Evolutionary conservation across 2,113 vertebrate species (phyloP).

Genomic region (Pelodiscus sinensis): DNA sequence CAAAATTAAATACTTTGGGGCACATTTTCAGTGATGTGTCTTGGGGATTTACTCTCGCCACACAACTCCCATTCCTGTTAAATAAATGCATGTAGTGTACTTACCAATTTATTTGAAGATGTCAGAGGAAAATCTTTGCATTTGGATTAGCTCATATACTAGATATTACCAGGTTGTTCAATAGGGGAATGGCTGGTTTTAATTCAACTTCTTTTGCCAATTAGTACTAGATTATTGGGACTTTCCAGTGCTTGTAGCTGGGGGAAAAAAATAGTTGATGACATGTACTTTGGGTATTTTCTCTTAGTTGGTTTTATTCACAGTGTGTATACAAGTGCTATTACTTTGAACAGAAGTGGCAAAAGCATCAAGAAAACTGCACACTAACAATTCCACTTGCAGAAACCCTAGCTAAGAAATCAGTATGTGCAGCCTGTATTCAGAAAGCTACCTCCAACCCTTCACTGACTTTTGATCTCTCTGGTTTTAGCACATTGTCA

Average conservation of each 20-base stretch:
- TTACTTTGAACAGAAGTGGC: not conserved
- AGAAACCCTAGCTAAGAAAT: not conserved
- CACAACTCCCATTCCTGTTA: not conserved
- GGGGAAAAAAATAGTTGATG: not conserved
- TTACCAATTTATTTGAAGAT: not conserved
- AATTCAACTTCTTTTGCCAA: not conserved
- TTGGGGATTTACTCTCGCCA: not conserved
- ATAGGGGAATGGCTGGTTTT: not conserved
- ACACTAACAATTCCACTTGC: not conserved
- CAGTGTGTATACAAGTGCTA: not conserved
- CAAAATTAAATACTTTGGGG: not conserved
- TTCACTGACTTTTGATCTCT: not conserved
- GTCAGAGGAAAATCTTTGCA: not conserved
- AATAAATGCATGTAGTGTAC: slow-evolving; percentile 14
- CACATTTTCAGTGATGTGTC: not conserved
- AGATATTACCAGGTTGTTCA: not conserved
- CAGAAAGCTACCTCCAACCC: not conserved
- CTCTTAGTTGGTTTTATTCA: not conserved
- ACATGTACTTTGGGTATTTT: not conserved
- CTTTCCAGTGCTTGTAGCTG: rapidly evolving
- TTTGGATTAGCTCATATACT: not conserved
- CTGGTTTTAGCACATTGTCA: not conserved
- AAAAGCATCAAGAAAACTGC: not conserved
- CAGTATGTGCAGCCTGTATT: not conserved
- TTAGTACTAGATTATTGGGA: not conserved